Percentiles rank a stretch among this genome's conserved stretches.
Conservation (phyloP, 2,888 invertebrate species). For the Sminthurinus aureus region DNA sequence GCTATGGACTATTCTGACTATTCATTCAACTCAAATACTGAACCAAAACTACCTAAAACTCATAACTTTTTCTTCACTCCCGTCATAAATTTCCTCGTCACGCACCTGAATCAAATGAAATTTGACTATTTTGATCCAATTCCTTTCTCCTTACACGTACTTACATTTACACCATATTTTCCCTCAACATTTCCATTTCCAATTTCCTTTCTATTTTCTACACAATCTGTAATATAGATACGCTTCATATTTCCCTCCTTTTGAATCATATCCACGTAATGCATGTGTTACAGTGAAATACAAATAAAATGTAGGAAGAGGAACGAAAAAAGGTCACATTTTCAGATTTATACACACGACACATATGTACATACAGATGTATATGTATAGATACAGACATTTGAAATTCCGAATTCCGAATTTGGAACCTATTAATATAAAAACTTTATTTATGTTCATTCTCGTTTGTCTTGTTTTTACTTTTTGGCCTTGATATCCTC, state of each 20-base stretch:
- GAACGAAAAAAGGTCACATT: neutral
- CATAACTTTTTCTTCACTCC: neutral
- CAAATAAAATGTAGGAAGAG: neutral
- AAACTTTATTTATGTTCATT: too few relatives aligned
- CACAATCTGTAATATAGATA: too few relatives aligned
- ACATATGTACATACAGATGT: neutral
- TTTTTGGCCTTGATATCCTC: too few relatives aligned
- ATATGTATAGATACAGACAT: neutral
- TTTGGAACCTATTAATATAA: neutral
- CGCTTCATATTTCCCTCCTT: too few relatives aligned
- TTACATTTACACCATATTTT: neutral
- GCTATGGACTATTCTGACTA: too few relatives aligned
- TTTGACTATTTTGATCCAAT: conserved; percentile 35
- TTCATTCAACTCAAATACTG: too few relatives aligned
- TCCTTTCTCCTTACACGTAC: neutral
- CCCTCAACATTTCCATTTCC: too few relatives aligned
- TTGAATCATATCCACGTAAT: conserved; percentile 2
- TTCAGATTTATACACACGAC: neutral
- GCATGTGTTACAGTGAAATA: neutral
- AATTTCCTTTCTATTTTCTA: too few relatives aligned
- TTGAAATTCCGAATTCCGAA: conserved; percentile 8
- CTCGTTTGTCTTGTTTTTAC: too few relatives aligned
- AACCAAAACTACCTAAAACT: neutral
- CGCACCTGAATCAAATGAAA: conserved; percentile 47
- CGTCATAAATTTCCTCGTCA: conserved; percentile 50